phyloP scores from a whole-genome alignment of 1,140 invertebrate species.

The Metopolophium dirhodum region DNA sequence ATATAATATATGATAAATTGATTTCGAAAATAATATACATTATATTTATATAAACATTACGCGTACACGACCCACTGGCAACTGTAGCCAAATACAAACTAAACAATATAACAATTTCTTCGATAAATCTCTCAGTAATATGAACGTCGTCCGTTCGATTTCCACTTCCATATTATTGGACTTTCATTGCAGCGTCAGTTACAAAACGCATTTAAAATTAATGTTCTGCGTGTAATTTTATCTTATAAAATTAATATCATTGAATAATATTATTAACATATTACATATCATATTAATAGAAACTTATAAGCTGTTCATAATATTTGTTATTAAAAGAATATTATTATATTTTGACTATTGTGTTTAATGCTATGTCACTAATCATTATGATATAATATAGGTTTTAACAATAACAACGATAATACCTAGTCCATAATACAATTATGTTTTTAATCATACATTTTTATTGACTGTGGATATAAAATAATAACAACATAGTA shows the following conservation, averaged over 20 bases:
- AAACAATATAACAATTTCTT: background rate
- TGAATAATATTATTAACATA: background rate
- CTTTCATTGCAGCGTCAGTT: background rate
- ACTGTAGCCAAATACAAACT: background rate
- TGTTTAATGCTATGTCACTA: too few relatives aligned
- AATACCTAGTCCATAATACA: background rate
- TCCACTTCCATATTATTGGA: constrained; percentile 6
- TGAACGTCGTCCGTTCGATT: background rate
- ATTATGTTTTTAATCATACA: background rate
- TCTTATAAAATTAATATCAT: background rate
- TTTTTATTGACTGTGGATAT: background rate
- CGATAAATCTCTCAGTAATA: background rate
- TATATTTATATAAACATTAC: background rate
- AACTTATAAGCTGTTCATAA: background rate
- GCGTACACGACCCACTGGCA: background rate
- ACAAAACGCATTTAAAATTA: too few relatives aligned
- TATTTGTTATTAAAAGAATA: background rate
- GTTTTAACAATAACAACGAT: background rate
- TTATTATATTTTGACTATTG: background rate
- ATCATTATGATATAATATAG: background rate
- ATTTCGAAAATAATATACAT: background rate
- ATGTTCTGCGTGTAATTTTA: background rate
- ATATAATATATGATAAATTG: background rate
- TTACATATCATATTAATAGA: background rate
- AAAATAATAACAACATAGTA: background rate